phyloP scores from a whole-genome alignment of 2,797 vertebrate species.

The Periparus ater region DNA sequence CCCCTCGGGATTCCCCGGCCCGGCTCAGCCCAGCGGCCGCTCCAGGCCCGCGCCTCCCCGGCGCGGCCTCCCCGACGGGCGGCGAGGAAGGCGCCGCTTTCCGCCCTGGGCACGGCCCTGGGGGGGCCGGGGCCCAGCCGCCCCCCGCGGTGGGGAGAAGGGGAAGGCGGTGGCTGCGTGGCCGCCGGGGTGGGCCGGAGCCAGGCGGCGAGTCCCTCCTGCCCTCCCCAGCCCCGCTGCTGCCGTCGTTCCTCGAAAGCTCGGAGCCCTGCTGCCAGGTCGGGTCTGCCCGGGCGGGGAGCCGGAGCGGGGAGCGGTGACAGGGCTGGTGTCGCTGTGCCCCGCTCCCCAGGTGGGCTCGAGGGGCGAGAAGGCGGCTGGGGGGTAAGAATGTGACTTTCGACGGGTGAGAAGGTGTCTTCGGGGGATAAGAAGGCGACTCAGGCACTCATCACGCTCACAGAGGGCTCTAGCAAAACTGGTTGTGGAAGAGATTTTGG shows the following conservation, averaged over 20 bases:
- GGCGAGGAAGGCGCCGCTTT: not conserved
- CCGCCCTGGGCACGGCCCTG: not conserved
- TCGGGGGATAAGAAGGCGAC: not conserved
- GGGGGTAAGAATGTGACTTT: not conserved
- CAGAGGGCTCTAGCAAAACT: too few species aligned
- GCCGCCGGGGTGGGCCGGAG: not conserved
- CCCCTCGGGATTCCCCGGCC: too few species aligned
- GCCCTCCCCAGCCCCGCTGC: not conserved
- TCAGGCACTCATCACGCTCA: rapidly evolving
- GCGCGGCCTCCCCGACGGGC: not conserved
- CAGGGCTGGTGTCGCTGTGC: too few species aligned
- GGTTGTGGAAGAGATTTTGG: rapidly evolving
- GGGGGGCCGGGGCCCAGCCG: not conserved
- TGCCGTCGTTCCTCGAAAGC: not conserved
- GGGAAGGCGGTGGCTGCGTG: not conserved
- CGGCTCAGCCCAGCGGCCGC: not conserved
- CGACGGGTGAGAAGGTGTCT: not conserved
- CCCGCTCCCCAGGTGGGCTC: not conserved
- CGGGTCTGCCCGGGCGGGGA: too few species aligned
- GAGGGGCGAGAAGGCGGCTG: not conserved
- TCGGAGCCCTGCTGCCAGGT: not conserved
- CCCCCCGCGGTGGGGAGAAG: too few species aligned
- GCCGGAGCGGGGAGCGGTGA: not conserved
- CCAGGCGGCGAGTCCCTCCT: too few species aligned
- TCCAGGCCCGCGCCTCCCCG: too few species aligned